Base-by-base conservation (phyloP, 2,888 invertebrate species). In the Limnephilus marmoratus region DNA sequence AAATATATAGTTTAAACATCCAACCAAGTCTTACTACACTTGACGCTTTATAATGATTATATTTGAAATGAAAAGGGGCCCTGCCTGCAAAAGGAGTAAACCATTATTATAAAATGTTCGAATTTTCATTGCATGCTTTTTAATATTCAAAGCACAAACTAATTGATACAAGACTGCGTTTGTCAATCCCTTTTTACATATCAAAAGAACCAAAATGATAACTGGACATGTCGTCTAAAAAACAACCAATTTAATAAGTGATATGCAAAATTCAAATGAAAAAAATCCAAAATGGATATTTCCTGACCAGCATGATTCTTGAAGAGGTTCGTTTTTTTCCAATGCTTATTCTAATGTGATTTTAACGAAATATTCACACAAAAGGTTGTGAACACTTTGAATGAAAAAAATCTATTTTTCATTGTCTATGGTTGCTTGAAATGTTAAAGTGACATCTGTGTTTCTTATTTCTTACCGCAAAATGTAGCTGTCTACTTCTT, bases 181-280 rank as follows among this genome's bases (percentile, higher is more conserved):
- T n/a, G 24, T 68, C 68, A 68, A 68, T 68, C 68, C 68, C 68
- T 68, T 18, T 53, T n/a, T 68, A 68, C 68, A 68, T 68, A 68
- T 68, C 68, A 68, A 68, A 68, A 68, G 68, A 68, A 68, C 68
- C 68, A 68, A 68, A 68, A 68, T 68, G 68, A 68, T 68, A 68
- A 68, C 24, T 68, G 24, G n/a, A 68, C 68, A 9, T 68, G 68
- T 68, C 68, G 5, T 68, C 68, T 24, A n/a, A 68, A 68, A 68
- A 24, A 68, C 68, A 24, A 68, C 68, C 68, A 68, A 68, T 53
- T 53, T 18, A 68, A 68, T 68, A 68, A 53, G 24, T 68, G 68
- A 68, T 68, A n/a, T 68, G 68, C 7, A 68, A 31, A 31, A 68
- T n/a, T 68, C 68, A 24, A 24, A 68, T 68, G 7, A 24, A 68